Percentiles rank a stretch among this genome's conserved stretches.
phyloP scores from a whole-genome alignment of 2,113 vertebrate species.

The Oncorhynchus tshawytscha region DNA sequence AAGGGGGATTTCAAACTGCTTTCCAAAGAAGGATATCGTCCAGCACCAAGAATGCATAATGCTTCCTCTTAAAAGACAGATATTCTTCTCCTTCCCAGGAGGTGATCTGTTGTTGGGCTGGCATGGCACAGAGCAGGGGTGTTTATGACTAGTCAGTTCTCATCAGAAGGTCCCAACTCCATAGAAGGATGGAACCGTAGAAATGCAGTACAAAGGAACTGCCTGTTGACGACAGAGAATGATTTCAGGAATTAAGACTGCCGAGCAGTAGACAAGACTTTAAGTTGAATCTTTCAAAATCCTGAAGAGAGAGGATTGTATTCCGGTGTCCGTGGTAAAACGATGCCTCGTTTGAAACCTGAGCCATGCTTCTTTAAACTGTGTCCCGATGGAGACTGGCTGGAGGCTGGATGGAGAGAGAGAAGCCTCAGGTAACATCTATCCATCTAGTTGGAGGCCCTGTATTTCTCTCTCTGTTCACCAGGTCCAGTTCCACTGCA shows the following conservation, averaged over 20 bases:
- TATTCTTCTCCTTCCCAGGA: slow-evolving; percentile 1
- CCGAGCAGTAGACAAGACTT: background rate
- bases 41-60: slow-evolving; percentile 57
- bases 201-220: background rate
- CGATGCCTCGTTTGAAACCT: slow-evolving; percentile 41
- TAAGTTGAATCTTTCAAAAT: background rate
- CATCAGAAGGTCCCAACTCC: background rate
- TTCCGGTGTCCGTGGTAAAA: background rate
- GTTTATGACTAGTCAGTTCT: background rate
- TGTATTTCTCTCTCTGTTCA: background rate
- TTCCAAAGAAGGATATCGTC: slow-evolving; percentile 39
- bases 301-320: background rate
- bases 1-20: slow-evolving; percentile 25
- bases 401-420: no score
- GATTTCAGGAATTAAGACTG: background rate
- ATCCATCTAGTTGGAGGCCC: background rate
- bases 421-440: background rate
- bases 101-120: slow-evolving; percentile 28
- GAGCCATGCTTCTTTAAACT: slow-evolving; percentile 37
- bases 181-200: background rate
- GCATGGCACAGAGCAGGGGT: slow-evolving; percentile 27
- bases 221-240: background rate
- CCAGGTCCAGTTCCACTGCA: slow-evolving; percentile 12
- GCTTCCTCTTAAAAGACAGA: background rate
- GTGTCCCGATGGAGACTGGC: slow-evolving; percentile 31